A percentile compares a stretch with the other conserved stretches of the same genome.
Conservation (phyloP, 2,888 invertebrate species). For the Hoplodrina blanda region DNA sequence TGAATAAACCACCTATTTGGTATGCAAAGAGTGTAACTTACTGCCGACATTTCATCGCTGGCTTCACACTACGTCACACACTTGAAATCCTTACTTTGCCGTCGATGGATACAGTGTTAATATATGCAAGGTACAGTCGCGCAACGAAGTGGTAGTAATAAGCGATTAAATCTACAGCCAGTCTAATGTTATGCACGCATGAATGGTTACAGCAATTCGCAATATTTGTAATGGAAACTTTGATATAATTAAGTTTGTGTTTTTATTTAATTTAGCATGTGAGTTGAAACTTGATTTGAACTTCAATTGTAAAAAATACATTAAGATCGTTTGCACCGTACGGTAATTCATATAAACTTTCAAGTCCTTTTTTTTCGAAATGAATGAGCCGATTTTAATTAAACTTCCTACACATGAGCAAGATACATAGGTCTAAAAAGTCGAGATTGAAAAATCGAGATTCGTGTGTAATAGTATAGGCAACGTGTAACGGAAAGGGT, state of each 20-base stretch:
- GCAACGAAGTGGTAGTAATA: conserved; percentile 51
- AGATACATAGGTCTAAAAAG: no score
- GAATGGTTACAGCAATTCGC: conserved; percentile 66
- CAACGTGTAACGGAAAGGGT: no score
- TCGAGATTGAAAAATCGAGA: no score
- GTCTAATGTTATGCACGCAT: conserved; percentile 67
- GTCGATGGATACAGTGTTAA: conserved; percentile 51
- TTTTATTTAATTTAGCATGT: conserved; percentile 33
- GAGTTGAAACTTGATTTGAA: conserved; percentile 1
- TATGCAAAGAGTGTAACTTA: conserved; percentile 34
- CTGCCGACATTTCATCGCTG: conserved; percentile 52
- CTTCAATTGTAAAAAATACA: no score
- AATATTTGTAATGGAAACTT: conserved; percentile 69
- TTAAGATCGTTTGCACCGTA: no score
- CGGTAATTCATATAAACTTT: no score
- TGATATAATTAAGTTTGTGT: conserved; percentile 51
- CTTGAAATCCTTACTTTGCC: conserved; percentile 14
- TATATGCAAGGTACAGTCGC: conserved; percentile 6
- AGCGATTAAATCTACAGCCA: conserved; percentile 68
- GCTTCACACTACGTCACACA: conserved; percentile 6
- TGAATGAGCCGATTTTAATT: no score
- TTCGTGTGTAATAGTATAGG: no score
- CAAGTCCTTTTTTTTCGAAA: no score
- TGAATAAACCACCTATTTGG: conserved; percentile 49
- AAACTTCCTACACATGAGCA: no score